Evolutionary conservation across 1,140 invertebrate genomes (phyloP).

Genomic region (Aphaenogaster rudis): DNA sequence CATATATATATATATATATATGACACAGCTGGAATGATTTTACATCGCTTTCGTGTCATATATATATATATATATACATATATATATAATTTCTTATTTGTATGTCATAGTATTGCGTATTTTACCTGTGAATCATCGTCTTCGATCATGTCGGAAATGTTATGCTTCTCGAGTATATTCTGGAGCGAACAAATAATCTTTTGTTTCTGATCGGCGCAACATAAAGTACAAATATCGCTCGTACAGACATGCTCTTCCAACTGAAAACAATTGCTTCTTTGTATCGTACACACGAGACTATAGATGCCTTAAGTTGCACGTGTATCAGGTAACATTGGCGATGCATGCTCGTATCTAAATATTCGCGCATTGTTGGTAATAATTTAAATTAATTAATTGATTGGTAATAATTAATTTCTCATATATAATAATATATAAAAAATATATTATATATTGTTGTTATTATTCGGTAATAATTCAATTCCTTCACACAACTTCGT

Average conservation of each 20-base stretch:
- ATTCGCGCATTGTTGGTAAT: not conserved
- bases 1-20: too few relatives aligned
- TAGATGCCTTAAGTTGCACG: not conserved
- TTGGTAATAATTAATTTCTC: too few relatives aligned
- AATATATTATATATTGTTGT: not conserved
- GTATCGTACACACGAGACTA: not conserved
- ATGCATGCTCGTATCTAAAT: not conserved
- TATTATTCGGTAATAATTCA: not conserved
- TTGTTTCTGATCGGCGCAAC: slow-evolving; percentile 72
- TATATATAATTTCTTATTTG: not conserved
- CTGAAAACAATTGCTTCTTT: slow-evolving; percentile 67
- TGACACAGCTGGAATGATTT: too few relatives aligned
- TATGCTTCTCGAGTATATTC: slow-evolving; percentile 77
- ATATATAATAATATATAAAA: not conserved
- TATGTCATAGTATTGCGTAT: not conserved
- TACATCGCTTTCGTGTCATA: too few relatives aligned
- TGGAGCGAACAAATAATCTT: slow-evolving; percentile 79
- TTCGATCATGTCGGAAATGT: slow-evolving; percentile 34
- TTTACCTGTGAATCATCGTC: slow-evolving; percentile 66
- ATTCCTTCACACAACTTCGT: not conserved
- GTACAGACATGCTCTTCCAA: slow-evolving; percentile 64
- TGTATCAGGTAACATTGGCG: not conserved
- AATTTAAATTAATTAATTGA: not conserved
- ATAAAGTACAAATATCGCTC: slow-evolving; percentile 67
- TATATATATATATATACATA: not conserved